Evolutionary conservation across 2,113 vertebrate species (phyloP).

Genomic region (Microcebus jonahi): DNA sequence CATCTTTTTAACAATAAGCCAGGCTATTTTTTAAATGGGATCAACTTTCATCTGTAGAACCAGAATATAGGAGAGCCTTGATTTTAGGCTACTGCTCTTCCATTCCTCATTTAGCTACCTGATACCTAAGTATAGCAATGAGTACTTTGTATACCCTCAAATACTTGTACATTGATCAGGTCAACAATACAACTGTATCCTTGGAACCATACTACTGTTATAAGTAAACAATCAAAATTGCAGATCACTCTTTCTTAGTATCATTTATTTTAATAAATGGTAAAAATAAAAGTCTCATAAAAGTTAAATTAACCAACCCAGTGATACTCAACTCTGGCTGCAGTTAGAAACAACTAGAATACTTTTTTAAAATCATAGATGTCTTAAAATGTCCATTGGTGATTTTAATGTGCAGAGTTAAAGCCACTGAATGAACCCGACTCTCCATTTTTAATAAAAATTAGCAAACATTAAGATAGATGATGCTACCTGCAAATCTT

Average conservation of each 20-base stretch:
- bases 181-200: background rate
- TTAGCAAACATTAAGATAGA: background rate
- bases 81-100: background rate
- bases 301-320: background rate
- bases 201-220: background rate
- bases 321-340: background rate
- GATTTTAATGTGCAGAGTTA: background rate
- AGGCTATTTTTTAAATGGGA: background rate
- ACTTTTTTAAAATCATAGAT: background rate
- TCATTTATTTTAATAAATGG: background rate
- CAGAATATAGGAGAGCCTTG: background rate
- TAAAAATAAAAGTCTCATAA: background rate
- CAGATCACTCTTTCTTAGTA: background rate
- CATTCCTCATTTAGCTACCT: background rate
- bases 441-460: conserved; percentile 33
- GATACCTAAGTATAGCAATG: fast-evolving
- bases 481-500: background rate
- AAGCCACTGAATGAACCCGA: background rate
- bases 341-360: background rate
- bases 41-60: background rate
- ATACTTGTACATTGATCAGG: background rate
- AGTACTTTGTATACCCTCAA: background rate
- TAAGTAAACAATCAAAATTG: background rate
- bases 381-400: background rate
- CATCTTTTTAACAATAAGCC: background rate